These are phyloP conservation scores for Drosophila birchii DNA, from an alignment of 2,888 invertebrate genomes.

Conservation along the genomic window DNA sequence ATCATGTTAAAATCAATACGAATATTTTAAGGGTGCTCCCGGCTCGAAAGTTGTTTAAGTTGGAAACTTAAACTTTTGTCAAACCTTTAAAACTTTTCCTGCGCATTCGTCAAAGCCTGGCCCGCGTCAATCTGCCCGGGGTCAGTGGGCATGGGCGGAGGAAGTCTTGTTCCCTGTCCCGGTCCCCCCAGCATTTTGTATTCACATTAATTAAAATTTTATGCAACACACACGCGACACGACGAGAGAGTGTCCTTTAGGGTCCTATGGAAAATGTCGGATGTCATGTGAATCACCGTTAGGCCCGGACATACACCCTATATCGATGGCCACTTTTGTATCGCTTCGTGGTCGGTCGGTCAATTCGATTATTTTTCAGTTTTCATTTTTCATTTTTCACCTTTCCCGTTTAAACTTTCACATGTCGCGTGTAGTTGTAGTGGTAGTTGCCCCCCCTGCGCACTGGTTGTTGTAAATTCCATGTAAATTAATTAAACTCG, in stretches of 20 bases:
- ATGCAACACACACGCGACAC: slow-evolving; percentile 68
- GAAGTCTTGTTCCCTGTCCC: neutral
- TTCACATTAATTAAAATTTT: slow-evolving; percentile 79
- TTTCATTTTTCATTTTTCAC: slow-evolving; percentile 70
- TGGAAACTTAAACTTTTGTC: slow-evolving; percentile 15
- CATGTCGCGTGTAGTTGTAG: slow-evolving; percentile 60
- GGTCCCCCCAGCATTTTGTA: slow-evolving; percentile 52
- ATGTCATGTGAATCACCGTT: slow-evolving; percentile 49
- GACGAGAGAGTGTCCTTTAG: slow-evolving; percentile 7
- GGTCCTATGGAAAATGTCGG: slow-evolving; percentile 45
- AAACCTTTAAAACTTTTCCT: slow-evolving; percentile 4
- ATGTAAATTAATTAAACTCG: slow-evolving; percentile 81
- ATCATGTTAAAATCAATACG: slow-evolving; percentile 27
- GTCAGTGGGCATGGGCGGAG: slow-evolving; percentile 2
- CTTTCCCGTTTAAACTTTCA: slow-evolving; percentile 78
- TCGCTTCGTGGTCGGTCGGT: slow-evolving; percentile 58
- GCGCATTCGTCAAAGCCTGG: slow-evolving; percentile 29
- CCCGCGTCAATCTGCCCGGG: slow-evolving; percentile 11
- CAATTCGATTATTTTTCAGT: slow-evolving; percentile 75
- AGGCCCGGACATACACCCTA: slow-evolving; percentile 27
- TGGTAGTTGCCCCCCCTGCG: slow-evolving; percentile 35
- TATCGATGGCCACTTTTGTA: slow-evolving; percentile 52
- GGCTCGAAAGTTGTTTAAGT: neutral
- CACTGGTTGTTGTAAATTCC: slow-evolving; percentile 73
- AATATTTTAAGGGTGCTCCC: neutral